phyloP scores from a whole-genome alignment of 2,113 vertebrate species.

The Ariopsis seemanni region DNA sequence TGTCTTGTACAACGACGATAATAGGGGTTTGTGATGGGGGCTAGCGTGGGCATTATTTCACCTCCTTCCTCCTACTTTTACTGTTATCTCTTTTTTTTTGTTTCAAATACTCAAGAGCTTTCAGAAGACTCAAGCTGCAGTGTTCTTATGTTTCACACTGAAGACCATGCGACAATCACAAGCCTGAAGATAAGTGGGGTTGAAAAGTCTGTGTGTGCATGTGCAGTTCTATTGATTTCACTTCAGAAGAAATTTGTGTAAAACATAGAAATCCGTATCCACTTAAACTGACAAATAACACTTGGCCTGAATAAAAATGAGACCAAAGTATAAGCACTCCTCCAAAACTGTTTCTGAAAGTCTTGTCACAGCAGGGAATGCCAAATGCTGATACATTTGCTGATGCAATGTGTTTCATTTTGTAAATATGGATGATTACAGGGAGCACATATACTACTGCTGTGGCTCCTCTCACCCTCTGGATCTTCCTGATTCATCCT shows the following conservation, averaged over 20 bases:
- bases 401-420: not conserved
- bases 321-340: slow-evolving; percentile 23
- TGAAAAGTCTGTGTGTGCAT: slow-evolving; percentile 8
- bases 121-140: slow-evolving; percentile 53
- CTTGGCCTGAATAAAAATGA: slow-evolving; percentile 32
- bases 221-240: slow-evolving; percentile 59
- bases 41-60: slow-evolving; percentile 49
- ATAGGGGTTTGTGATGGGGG: slow-evolving; percentile 52
- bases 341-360: slow-evolving; percentile 14
- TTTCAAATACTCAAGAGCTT: slow-evolving; percentile 62
- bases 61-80: slow-evolving; percentile 40
- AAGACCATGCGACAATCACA: slow-evolving; percentile 47
- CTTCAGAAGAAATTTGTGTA: slow-evolving; percentile 49
- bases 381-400: not conserved
- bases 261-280: slow-evolving; percentile 44
- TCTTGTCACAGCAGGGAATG: not conserved
- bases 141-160: slow-evolving; percentile 44
- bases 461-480: not conserved
- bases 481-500: not conserved
- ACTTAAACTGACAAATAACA: slow-evolving; percentile 46
- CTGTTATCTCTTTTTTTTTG: slow-evolving; percentile 54
- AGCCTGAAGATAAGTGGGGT: slow-evolving; percentile 46
- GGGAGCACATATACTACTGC: not conserved
- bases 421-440: not conserved
- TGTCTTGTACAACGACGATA: slow-evolving; percentile 75